Evolutionary conservation across 2,888 invertebrate species (phyloP).

Genomic region (Trimorus sp.): DNA sequence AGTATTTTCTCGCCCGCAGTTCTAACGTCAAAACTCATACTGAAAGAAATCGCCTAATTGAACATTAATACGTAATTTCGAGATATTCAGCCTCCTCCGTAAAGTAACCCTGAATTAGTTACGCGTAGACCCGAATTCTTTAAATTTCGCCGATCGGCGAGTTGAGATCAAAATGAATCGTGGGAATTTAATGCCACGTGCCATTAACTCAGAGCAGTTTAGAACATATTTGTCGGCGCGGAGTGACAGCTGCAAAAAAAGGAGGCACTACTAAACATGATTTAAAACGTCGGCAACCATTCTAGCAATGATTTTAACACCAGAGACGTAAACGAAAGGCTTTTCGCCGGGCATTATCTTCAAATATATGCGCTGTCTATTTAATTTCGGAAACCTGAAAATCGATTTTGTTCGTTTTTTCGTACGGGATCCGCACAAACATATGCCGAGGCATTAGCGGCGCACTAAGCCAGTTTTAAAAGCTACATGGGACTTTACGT

Average conservation of each 20-base stretch:
- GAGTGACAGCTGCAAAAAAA: constrained; percentile 42
- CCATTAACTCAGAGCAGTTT: constrained; percentile 41
- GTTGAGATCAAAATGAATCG: constrained; percentile 11
- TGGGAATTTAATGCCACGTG: constrained; percentile 47
- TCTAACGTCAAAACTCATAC: too few relatives aligned
- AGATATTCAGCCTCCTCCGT: too few relatives aligned
- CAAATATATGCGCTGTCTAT: constrained; percentile 38
- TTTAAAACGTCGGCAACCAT: constrained; percentile 51
- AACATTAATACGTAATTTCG: too few relatives aligned
- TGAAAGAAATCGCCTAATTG: too few relatives aligned
- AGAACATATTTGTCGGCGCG: constrained; percentile 37
- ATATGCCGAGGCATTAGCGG: constrained; percentile 39
- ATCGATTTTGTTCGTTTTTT: constrained; percentile 34
- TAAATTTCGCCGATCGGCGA: too few relatives aligned
- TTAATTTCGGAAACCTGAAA: constrained; percentile 29
- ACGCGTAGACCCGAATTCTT: too few relatives aligned
- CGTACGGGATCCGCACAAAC: constrained; percentile 32
- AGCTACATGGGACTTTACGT: constrained; percentile 44
- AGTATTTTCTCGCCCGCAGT: too few relatives aligned
- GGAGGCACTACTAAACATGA: constrained; percentile 47
- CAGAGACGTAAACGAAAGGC: constrained; percentile 32
- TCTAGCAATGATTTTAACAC: constrained; percentile 53
- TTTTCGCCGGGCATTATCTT: not conserved
- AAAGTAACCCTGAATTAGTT: too few relatives aligned
- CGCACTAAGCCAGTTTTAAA: constrained; percentile 31